A percentile compares a stretch with the other conserved stretches of the same genome.
Conservation (phyloP, 2,113 vertebrate species). For the Nothobranchius furzeri region DNA sequence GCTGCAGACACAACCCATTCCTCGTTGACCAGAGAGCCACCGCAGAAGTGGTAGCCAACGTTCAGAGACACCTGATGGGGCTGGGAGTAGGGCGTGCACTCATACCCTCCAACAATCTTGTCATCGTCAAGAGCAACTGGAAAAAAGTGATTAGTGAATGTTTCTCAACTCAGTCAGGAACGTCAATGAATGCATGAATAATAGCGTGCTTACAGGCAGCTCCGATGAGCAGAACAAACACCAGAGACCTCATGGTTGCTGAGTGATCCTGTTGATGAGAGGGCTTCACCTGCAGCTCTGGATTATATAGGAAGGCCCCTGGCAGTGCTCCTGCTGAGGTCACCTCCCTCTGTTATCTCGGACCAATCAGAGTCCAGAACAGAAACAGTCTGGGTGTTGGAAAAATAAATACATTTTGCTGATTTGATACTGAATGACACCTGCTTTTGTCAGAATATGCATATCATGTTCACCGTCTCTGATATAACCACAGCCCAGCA, state of each 20-base stretch:
- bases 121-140: conserved; percentile 74
- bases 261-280: conserved; percentile 54
- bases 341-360: conserved; percentile 8
- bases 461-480: not conserved
- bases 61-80: conserved; percentile 76
- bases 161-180: not conserved
- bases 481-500: not conserved
- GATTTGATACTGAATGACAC: too few species aligned
- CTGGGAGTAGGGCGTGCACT: conserved; percentile 67
- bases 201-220: conserved; percentile 68
- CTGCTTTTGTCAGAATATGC: too few species aligned
- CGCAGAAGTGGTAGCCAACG: conserved; percentile 76
- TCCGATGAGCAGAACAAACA: conserved; percentile 77
- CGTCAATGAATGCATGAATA: not conserved
- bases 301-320: conserved; percentile 38
- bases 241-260: conserved; percentile 76
- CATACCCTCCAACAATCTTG: conserved; percentile 79
- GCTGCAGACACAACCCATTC: conserved; percentile 75
- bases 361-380: not conserved
- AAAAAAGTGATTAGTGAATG: not conserved
- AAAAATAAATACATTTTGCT: not conserved
- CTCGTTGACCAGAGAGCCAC: conserved; percentile 70
- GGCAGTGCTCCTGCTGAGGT: not conserved
- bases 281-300: conserved; percentile 3
- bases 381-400: not conserved